Evolutionary conservation across 2,797 vertebrate species (phyloP), one percentile per base, ranked within the genome.

Genomic region (Sciurus vulgaris): DNA sequence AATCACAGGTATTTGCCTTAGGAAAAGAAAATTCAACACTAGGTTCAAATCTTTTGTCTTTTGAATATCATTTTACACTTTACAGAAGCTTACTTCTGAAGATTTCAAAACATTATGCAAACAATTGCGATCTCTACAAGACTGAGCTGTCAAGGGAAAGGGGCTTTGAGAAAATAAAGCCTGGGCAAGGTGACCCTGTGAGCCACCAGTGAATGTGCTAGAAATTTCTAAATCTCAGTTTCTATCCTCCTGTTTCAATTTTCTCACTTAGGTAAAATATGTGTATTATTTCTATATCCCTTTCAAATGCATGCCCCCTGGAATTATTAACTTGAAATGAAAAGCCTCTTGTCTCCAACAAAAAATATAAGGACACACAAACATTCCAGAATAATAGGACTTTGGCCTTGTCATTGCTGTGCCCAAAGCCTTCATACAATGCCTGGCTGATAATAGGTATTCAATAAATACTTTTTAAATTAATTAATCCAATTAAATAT

Each of bases 11-110:
- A 86, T 76, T 86, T 87, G n/a, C 56, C 72, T 65, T 54, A 77
- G 47, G 41, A 87, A 83, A 72, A 63, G 47, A 86, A 93, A 96
- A 96, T 70, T 7, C 51, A 96, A 93, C 30, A 54, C 33, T 17
- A 41, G 44, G 76, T 67, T 91, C 79, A 78, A 88, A 86, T 87
- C 14, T 35, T 96, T 82, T 90, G 35, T 93, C 73, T 96, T 93
- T 74, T 18, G 15, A 88, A 72, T 91, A 79, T 65, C 73, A 93
- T 81, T 79, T 92, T 56, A 78, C 3, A 78, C 28, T 54, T 38
- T 65, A 83, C 0, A 73, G 44, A 38, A 95, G n/a, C 49, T 81
- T 82, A n/a, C 51, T 93, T 94, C 72, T 95, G 28, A 95, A 95
- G 61, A 85, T 93, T 96, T 94, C 76, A 67, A 59, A 93, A 89